A percentile compares a stretch with the other conserved stretches of the same genome.
These are phyloP conservation scores for Sebastes trivittatus DNA, from an alignment of 2,797 vertebrate genomes.

Conservation along the genomic window DNA sequence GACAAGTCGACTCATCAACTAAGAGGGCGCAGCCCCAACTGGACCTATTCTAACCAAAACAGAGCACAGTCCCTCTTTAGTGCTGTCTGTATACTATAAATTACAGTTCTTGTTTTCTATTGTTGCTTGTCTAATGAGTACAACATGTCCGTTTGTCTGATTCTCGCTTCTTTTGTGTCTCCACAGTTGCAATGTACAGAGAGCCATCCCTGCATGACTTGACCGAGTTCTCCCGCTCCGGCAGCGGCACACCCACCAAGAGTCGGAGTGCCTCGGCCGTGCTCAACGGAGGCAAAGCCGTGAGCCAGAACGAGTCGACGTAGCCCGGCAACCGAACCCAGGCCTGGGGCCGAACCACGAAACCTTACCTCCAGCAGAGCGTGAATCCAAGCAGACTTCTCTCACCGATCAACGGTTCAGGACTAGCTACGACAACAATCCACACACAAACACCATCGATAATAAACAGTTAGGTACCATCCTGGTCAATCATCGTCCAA, in stretches of 20 bases:
- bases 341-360: conserved; percentile 81
- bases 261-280: conserved; percentile 97
- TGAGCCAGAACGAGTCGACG: conserved; percentile 98
- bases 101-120: neutral
- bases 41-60: neutral
- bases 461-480: conserved; percentile 46
- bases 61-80: neutral
- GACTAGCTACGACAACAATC: conserved; percentile 76
- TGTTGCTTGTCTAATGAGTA: neutral
- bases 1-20: neutral
- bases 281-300: conserved; percentile 97
- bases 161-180: conserved; percentile 33
- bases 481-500: conserved; percentile 41
- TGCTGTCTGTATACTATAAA: neutral
- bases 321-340: conserved; percentile 87
- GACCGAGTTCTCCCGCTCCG: conserved; percentile 97
- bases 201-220: conserved; percentile 98
- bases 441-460: conserved; percentile 59
- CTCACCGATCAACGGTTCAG: conserved; percentile 84
- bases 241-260: conserved; percentile 98
- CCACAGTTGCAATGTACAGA: conserved; percentile 98
- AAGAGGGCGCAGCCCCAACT: neutral
- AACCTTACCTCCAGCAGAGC: conserved; percentile 94
- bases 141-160: conserved; percentile 3
- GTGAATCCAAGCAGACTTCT: conserved; percentile 92